These are phyloP conservation scores for Pachyramphus minor DNA, from an alignment of 2,113 vertebrate genomes.

Conservation along the genomic window DNA sequence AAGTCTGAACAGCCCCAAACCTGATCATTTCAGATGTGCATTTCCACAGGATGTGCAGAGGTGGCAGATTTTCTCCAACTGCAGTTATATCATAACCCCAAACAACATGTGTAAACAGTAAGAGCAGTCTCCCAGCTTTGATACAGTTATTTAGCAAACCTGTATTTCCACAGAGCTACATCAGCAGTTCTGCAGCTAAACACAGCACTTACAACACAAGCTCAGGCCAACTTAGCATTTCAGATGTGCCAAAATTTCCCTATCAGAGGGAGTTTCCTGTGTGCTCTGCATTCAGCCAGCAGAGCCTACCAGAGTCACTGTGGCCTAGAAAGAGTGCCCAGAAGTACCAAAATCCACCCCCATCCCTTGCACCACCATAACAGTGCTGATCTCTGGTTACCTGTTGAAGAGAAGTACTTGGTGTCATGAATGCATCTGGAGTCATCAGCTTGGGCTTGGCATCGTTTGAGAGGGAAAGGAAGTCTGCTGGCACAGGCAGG, in stretches of 20 bases:
- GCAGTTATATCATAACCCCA: neutral
- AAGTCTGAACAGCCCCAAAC: neutral
- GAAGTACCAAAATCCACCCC: neutral
- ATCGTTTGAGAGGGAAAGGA: constrained; percentile 80
- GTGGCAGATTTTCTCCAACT: neutral
- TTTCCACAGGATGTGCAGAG: neutral
- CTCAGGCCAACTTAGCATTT: neutral
- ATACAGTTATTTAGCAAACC: neutral
- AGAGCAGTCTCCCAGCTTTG: neutral
- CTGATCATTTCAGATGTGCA: neutral
- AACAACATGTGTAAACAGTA: neutral
- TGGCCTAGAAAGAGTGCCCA: neutral
- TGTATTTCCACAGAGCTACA: accelerated
- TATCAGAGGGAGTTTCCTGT: neutral
- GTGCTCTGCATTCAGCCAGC: neutral
- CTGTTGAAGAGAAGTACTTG: constrained; percentile 87
- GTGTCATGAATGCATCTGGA: constrained; percentile 97
- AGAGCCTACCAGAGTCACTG: neutral
- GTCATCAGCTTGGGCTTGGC: constrained; percentile 94
- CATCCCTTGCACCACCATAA: neutral
- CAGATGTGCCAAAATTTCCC: neutral
- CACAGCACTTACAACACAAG: neutral
- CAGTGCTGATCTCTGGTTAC: constrained; percentile 26
- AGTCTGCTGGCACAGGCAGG: constrained; percentile 87
- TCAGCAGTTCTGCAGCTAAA: neutral